phyloP scores from a whole-genome alignment of 2,797 vertebrate species.

The Xenops minutus region DNA sequence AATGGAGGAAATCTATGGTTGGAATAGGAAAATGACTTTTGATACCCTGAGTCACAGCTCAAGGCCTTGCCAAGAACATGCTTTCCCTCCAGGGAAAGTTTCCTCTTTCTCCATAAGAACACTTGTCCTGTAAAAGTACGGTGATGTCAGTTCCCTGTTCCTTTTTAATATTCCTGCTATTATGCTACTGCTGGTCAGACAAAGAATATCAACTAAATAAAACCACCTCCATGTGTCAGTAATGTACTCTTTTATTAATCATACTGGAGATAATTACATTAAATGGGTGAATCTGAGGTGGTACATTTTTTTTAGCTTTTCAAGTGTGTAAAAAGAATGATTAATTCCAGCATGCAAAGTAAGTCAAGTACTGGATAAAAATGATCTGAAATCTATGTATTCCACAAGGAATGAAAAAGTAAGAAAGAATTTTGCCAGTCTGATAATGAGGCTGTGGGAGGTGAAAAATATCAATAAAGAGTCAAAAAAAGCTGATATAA shows the following conservation, averaged over 20 bases:
- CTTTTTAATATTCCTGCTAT: conserved; percentile 13
- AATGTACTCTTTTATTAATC: conserved; percentile 13
- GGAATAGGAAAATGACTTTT: neutral
- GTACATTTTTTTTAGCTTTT: neutral
- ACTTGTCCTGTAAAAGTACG: neutral
- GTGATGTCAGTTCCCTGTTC: neutral
- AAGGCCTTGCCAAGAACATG: neutral
- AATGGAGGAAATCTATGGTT: neutral
- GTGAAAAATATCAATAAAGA: conserved; percentile 44
- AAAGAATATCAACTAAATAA: neutral
- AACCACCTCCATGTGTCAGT: neutral
- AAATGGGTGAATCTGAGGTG: neutral
- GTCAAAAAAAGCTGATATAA: conserved; percentile 37
- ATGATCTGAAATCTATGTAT: neutral
- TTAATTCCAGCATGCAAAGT: conserved; percentile 1
- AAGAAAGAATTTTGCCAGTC: neutral
- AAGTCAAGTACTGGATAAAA: conserved; percentile 5
- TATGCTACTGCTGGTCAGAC: conserved; percentile 7
- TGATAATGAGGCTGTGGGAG: conserved; percentile 22
- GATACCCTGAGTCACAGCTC: neutral
- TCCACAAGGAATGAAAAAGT: conserved; percentile 20
- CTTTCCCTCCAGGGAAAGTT: neutral
- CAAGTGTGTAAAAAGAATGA: neutral
- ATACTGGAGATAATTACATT: neutral
- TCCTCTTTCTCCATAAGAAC: neutral